Conservation (phyloP, 2,797 vertebrate species). For the Brachyalestes nurse region DNA sequence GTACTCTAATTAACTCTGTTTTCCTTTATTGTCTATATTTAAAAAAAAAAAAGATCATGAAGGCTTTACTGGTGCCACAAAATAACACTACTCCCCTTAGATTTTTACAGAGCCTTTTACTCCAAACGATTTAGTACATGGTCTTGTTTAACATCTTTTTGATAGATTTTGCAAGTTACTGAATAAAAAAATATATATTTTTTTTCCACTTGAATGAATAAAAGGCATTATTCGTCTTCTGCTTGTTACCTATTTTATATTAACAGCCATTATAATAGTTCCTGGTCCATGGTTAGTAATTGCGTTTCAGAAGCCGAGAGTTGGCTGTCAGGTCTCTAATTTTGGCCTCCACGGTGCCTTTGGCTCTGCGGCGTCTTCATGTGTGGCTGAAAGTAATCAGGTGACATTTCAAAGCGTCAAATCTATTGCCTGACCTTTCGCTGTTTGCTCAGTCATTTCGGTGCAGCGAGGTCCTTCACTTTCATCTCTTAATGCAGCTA, state of each 20-base stretch:
- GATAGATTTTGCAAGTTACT: conserved; percentile 54
- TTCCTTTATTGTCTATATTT: not conserved
- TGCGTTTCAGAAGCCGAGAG: not conserved
- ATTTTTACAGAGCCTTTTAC: conserved; percentile 1
- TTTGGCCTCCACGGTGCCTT: conserved; percentile 8
- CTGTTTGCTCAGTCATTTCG: conserved; percentile 65
- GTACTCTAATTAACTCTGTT: too few relatives aligned
- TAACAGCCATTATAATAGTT: not conserved
- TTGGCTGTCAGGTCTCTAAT: not conserved
- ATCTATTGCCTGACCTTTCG: conserved; percentile 78
- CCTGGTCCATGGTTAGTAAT: not conserved
- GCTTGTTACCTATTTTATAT: not conserved
- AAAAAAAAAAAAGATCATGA: not conserved
- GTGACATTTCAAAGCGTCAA: conserved; percentile 74
- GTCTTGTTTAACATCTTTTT: conserved; percentile 41
- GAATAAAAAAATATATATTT: conserved; percentile 4
- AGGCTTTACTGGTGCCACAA: not conserved
- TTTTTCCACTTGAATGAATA: conserved; percentile 52
- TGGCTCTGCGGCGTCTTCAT: conserved; percentile 56
- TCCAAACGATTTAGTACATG: conserved; percentile 13
- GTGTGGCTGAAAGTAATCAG: conserved; percentile 65
- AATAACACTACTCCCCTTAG: conserved; percentile 7
- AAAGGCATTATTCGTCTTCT: conserved; percentile 34
- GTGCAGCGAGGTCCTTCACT: conserved; percentile 58
- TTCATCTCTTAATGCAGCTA: conserved; percentile 68